Evolutionary conservation across 2,888 invertebrate genomes (phyloP).

Genomic region (Drosophila birchii): DNA sequence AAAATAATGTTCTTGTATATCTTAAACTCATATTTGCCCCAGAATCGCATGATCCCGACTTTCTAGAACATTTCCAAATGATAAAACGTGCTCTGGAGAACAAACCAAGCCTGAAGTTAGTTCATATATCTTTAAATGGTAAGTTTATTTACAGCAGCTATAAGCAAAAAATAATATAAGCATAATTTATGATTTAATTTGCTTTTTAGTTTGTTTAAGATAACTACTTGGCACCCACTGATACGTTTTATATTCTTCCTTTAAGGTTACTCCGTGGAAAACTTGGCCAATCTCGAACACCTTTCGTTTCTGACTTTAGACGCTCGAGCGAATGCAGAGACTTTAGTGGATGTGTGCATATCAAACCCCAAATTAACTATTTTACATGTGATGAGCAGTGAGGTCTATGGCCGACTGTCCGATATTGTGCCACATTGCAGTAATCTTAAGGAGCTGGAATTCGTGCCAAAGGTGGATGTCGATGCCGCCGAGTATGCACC

Average conservation of each 20-base stretch:
- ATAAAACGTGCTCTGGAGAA: not conserved
- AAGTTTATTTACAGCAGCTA: not conserved
- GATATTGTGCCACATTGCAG: not conserved
- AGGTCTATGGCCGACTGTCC: not conserved
- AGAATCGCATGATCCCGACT: not conserved
- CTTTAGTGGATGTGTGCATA: not conserved
- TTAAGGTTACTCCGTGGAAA: not conserved
- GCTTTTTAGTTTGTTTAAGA: too few species aligned
- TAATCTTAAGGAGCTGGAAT: not conserved
- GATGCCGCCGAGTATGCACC: not conserved
- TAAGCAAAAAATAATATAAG: too few species aligned
- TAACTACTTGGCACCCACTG: too few species aligned
- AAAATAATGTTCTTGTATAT: not conserved
- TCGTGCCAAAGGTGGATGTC: not conserved
- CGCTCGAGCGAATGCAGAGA: not conserved
- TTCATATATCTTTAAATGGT: not conserved
- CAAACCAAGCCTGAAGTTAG: not conserved
- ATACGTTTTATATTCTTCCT: not conserved
- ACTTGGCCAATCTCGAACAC: not conserved
- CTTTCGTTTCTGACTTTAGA: not conserved
- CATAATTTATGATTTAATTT: too few species aligned
- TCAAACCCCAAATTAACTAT: not conserved
- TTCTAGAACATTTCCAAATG: not conserved
- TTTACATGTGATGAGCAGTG: not conserved
- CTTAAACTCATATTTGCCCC: not conserved